A percentile compares a stretch with the other conserved stretches of the same genome.
Evolutionary conservation across 1,140 invertebrate species (phyloP).

Genomic region (Scaptomyza montana): DNA sequence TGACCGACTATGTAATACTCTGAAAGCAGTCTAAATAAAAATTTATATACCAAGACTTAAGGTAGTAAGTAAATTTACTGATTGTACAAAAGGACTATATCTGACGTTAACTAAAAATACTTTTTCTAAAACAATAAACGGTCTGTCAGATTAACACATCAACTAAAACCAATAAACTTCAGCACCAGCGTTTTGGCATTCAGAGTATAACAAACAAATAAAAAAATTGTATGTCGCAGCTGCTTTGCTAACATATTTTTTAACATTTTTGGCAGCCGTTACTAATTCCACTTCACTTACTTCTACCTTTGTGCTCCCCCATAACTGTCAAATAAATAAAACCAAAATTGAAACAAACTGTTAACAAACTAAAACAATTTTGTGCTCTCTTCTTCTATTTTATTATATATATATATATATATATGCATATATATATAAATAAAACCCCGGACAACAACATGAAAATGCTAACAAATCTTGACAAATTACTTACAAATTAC

Average conservation of each 20-base stretch:
- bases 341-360: constrained; percentile 47
- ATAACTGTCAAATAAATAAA: constrained; percentile 34
- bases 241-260: constrained; percentile 66
- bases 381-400: constrained; percentile 57
- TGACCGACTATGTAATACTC: neutral
- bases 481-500: constrained; percentile 47
- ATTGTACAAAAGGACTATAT: too few species aligned
- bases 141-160: neutral
- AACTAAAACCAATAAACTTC: neutral
- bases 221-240: constrained; percentile 37
- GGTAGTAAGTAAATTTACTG: too few species aligned
- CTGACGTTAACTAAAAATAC: too few species aligned
- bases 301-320: constrained; percentile 51
- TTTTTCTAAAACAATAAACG: too few species aligned
- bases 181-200: neutral
- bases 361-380: constrained; percentile 66
- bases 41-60: too few species aligned
- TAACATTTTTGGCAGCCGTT: constrained; percentile 55
- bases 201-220: constrained; percentile 54
- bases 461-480: constrained; percentile 60
- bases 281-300: constrained; percentile 42
- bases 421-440: too few species aligned
- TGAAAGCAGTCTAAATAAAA: neutral
- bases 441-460: constrained; percentile 28
- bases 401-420: constrained; percentile 8